phyloP scores from a whole-genome alignment of 2,797 vertebrate species.

The Phyllotis vaccarum region DNA sequence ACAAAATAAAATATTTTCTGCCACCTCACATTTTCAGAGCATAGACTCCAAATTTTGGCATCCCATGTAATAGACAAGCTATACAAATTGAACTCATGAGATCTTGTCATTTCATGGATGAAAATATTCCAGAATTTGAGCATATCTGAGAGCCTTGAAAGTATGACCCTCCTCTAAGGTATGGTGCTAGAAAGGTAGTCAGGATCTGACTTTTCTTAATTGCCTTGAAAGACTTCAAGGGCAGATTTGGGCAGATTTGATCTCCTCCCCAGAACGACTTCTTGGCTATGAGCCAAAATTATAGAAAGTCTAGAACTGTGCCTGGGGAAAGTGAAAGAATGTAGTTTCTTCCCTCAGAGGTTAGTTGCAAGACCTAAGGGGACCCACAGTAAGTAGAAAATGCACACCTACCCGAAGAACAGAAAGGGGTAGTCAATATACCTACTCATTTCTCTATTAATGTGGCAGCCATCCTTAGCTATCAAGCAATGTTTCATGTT shows the following conservation, averaged over 20 bases:
- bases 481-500: neutral
- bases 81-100: neutral
- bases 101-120: neutral
- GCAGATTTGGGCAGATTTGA: neutral
- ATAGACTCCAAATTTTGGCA: neutral
- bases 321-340: neutral
- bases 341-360: neutral
- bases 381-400: neutral
- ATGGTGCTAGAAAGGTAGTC: neutral
- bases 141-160: neutral
- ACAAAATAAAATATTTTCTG: neutral
- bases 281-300: neutral
- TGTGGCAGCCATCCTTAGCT: neutral
- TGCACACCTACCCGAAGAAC: neutral
- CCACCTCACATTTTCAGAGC: neutral
- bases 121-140: neutral
- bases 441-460: too few relatives aligned
- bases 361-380: neutral
- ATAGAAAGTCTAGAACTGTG: neutral
- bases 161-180: neutral
- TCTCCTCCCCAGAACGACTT: neutral
- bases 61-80: neutral
- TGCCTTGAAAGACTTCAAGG: neutral
- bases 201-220: neutral
- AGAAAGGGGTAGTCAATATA: neutral